Conservation (phyloP, 2,797 vertebrate species). For the Australoheros facetus region DNA sequence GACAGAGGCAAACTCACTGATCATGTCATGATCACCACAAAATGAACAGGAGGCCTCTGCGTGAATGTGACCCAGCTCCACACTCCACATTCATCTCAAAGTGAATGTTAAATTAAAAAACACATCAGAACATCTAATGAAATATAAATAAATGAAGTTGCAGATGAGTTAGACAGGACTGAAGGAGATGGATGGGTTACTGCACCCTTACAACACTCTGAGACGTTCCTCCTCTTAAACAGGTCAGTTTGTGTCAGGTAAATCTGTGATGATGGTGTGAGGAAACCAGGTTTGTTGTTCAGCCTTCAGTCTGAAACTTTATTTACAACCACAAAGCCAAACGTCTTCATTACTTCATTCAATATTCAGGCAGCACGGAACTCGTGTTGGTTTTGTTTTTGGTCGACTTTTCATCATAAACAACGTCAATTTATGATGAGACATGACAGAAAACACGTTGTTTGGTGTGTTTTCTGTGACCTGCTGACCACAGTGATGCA, state of each 20-base stretch:
- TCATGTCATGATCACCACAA: background rate
- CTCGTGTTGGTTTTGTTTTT: background rate
- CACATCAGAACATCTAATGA: too few species aligned
- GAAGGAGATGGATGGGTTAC: too few species aligned
- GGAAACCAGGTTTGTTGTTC: too few species aligned
- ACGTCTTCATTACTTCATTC: too few species aligned
- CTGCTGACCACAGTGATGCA: slow-evolving; percentile 23
- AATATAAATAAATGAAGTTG: too few species aligned
- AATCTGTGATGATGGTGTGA: too few species aligned
- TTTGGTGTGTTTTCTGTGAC: slow-evolving; percentile 3
- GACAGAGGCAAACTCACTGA: background rate
- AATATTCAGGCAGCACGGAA: background rate
- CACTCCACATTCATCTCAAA: too few species aligned
- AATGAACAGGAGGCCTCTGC: background rate
- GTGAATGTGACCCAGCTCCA: background rate
- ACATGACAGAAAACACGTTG: background rate
- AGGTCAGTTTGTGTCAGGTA: background rate
- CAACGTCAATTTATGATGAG: background rate
- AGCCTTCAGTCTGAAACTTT: background rate
- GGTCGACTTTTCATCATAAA: background rate
- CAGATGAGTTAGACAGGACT: too few species aligned
- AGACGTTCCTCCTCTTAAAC: background rate
- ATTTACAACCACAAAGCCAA: background rate
- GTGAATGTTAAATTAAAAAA: too few species aligned
- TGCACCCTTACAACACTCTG: background rate